These are phyloP conservation scores for Ernsta delagoae DNA, from an alignment of 2,888 invertebrate genomes.

Conservation along the genomic window DNA sequence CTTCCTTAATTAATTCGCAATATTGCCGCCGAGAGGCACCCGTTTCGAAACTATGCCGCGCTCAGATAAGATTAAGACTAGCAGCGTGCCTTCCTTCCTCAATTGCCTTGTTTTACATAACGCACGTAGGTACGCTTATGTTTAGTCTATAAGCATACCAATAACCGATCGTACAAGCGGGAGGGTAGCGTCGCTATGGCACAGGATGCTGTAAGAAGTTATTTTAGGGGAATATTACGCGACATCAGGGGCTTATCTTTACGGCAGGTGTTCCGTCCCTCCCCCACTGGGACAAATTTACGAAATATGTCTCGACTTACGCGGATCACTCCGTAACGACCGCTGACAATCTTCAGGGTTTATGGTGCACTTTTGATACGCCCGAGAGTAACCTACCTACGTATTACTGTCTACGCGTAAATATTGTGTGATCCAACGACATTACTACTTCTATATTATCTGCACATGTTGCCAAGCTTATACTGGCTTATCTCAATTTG, in stretches of 20 bases:
- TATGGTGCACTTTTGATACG: conserved; percentile 40
- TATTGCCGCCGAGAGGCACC: conserved; percentile 55
- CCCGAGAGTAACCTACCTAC: conserved; percentile 23
- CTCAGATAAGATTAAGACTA: conserved; percentile 29
- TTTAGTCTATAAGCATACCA: conserved; percentile 51
- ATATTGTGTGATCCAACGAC: too few species aligned
- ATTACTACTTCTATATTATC: too few species aligned
- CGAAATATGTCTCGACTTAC: conserved; percentile 80
- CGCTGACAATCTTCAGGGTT: conserved; percentile 44
- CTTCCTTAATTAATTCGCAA: conserved; percentile 84
- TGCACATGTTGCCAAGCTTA: conserved; percentile 5
- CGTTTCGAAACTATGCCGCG: conserved; percentile 31
- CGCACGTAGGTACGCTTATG: conserved; percentile 41
- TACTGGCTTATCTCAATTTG: conserved; percentile 6
- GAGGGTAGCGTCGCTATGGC: conserved; percentile 70
- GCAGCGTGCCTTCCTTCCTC: conserved; percentile 29
- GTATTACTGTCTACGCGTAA: conserved; percentile 28
- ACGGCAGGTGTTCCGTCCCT: conserved; percentile 81
- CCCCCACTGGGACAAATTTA: conserved; percentile 74
- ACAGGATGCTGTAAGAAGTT: conserved; percentile 83
- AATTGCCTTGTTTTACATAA: conserved; percentile 38
- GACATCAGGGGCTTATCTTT: conserved; percentile 83
- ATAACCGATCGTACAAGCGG: conserved; percentile 49
- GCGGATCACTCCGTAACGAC: conserved; percentile 68
- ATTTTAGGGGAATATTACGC: conserved; percentile 83